These are phyloP conservation scores for Ptyas mucosa DNA, from an alignment of 2,113 vertebrate species.

Conservation along the genomic window DNA sequence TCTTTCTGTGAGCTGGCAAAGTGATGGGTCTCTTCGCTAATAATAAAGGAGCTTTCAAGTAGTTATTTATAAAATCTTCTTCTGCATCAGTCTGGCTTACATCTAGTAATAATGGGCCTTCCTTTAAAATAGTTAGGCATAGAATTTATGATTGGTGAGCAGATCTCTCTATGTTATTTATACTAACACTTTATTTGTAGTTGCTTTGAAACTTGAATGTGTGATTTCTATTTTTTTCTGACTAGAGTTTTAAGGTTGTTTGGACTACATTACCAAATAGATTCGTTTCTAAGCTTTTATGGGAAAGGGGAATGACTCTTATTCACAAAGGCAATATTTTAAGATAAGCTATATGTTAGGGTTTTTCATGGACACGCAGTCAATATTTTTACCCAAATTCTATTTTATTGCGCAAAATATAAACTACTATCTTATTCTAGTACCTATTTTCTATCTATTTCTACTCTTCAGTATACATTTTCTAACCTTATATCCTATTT, in stretches of 20 bases:
- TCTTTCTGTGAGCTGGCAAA: background rate
- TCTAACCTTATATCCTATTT: background rate
- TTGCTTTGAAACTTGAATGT: background rate
- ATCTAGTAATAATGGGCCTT: background rate
- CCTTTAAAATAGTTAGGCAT: background rate
- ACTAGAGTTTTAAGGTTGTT: background rate
- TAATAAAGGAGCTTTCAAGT: background rate
- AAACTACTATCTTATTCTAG: background rate
- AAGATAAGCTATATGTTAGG: background rate
- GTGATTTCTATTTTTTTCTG: background rate
- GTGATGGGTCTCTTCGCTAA: background rate
- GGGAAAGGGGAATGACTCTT: background rate
- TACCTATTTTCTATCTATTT: background rate
- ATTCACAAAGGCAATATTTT: background rate
- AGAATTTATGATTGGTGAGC: background rate
- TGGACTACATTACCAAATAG: background rate
- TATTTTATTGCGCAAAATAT: background rate
- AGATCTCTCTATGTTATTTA: background rate
- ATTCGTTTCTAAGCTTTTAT: background rate
- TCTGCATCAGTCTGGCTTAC: background rate
- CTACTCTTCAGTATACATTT: background rate
- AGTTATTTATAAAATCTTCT: background rate
- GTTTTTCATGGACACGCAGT: background rate
- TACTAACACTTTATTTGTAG: background rate
- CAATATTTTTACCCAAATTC: background rate